Conservation (phyloP, 1,140 invertebrate species). For the Leptinotarsa undecemlineata region DNA sequence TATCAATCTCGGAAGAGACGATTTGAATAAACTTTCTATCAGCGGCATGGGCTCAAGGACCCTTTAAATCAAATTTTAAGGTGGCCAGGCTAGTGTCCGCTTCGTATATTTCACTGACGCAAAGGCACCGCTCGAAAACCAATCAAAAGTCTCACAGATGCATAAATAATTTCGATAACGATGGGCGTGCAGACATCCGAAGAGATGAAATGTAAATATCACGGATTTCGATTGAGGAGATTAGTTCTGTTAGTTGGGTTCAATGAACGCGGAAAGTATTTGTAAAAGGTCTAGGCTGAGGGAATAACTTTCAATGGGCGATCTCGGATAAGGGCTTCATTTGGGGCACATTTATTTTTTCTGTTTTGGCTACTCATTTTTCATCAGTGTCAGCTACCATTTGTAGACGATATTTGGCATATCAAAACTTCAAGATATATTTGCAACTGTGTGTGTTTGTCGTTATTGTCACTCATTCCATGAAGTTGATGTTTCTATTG, state of each 20-base stretch:
- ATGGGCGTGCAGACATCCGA: background rate
- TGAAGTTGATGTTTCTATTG: no score
- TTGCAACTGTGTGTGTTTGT: no score
- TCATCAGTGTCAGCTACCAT: no score
- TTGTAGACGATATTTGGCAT: no score
- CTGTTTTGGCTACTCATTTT: no score
- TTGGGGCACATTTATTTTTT: no score
- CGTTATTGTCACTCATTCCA: no score
- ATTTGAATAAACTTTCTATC: conserved; percentile 3
- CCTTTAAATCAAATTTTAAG: background rate
- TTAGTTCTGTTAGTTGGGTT: background rate
- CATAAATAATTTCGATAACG: background rate
- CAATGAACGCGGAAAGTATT: background rate
- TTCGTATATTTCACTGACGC: background rate
- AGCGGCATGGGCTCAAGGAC: background rate
- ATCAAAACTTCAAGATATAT: no score
- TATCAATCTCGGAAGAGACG: conserved; percentile 1
- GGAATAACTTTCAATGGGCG: no score
- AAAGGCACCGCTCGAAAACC: conserved; percentile 4
- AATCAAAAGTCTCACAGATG: conserved; percentile 3
- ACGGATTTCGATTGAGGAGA: background rate
- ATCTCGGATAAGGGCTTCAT: no score
- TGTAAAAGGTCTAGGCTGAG: no score
- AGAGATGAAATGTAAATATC: conserved; percentile 6
- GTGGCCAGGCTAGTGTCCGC: background rate